phyloP scores from a whole-genome alignment of 2,113 vertebrate genomes.

The Cettia cetti region DNA sequence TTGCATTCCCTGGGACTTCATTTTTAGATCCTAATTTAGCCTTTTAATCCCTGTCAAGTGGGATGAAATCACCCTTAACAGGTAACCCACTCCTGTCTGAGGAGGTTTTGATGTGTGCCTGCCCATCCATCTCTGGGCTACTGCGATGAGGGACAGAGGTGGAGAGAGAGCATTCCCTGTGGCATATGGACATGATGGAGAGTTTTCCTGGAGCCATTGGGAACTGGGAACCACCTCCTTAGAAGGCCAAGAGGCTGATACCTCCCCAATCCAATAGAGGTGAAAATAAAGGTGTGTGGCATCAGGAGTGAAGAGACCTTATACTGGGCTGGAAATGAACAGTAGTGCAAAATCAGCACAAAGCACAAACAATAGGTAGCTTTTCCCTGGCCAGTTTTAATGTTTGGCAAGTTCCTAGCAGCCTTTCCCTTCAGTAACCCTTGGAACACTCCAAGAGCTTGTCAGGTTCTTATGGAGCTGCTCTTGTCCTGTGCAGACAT shows the following conservation, averaged over 20 bases:
- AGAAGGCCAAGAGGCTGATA: background rate
- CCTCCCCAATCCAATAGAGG: background rate
- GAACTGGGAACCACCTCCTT: background rate
- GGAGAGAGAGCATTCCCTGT: background rate
- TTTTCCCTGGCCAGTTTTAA: background rate
- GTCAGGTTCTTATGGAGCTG: background rate
- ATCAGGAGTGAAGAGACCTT: background rate
- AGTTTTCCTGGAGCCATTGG: background rate
- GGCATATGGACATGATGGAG: background rate
- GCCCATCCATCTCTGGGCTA: background rate
- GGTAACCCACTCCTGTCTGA: background rate
- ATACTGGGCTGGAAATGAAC: background rate
- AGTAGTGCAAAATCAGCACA: background rate
- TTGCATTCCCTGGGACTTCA: background rate
- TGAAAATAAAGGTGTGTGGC: background rate
- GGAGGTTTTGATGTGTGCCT: background rate
- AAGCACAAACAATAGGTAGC: background rate
- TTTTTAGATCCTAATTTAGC: background rate
- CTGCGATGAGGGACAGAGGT: fast-evolving
- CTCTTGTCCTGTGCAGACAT: background rate
- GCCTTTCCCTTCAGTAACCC: background rate
- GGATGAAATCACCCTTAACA: background rate
- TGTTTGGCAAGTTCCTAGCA: background rate
- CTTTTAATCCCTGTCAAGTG: background rate
- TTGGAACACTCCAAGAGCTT: background rate